These are phyloP conservation scores for Trachelus troglodyta DNA, from an alignment of 2,888 invertebrate species.

Conservation along the genomic window DNA sequence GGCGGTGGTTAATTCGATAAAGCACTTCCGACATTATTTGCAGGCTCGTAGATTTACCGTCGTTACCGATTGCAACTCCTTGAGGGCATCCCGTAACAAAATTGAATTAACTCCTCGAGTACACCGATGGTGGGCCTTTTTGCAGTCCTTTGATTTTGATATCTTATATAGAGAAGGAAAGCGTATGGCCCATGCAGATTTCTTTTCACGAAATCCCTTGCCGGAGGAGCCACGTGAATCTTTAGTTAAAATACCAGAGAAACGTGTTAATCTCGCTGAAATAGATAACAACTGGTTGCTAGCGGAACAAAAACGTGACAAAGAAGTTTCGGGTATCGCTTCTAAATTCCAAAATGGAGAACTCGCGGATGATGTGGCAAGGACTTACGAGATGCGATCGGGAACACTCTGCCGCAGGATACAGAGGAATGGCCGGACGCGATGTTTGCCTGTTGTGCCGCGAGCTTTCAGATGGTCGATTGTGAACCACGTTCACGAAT, in stretches of 20 bases:
- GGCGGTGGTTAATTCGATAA: no score
- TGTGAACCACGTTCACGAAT: constrained; percentile 25
- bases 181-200: constrained; percentile 30
- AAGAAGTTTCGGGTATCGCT: constrained; percentile 17
- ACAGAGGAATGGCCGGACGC: constrained; percentile 30
- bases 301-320: constrained; percentile 28
- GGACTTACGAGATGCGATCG: constrained; percentile 23
- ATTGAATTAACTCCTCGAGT: constrained; percentile 41
- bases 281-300: constrained; percentile 26
- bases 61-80: constrained; percentile 46
- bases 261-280: constrained; percentile 11
- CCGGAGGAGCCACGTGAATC: background rate
- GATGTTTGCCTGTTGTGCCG: constrained; percentile 22
- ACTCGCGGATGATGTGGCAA: constrained; percentile 11
- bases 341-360: constrained; percentile 17
- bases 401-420: constrained; percentile 28
- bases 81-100: constrained; percentile 37
- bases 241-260: background rate
- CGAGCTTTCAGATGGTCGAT: constrained; percentile 23
- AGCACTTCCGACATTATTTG: constrained; percentile 31
- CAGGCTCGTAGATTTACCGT: constrained; percentile 37
- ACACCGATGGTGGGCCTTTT: constrained; percentile 43
- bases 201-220: constrained; percentile 24
- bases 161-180: constrained; percentile 26
- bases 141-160: constrained; percentile 31